Evolutionary conservation across 2,888 invertebrate species (phyloP), one percentile per base, ranked within the genome.

Genomic region (Pandemis cinnamomeana): DNA sequence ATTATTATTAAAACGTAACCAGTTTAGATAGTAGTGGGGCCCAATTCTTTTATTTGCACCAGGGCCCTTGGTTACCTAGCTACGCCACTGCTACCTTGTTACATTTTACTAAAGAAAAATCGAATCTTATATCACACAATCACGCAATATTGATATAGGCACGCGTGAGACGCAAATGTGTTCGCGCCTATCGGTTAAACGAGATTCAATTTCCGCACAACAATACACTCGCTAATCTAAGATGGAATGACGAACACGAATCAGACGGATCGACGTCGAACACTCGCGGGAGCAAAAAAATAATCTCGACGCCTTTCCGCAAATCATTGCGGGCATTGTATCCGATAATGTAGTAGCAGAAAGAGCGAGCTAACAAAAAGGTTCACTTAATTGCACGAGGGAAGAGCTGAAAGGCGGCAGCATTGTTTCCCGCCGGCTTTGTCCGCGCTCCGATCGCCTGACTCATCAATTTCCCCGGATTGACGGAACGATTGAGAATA

Each of bases 281-380:
- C 72, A 81, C 86, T 82, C 85, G 80, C 80, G 86, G 82, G 87
- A 85, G 81, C 77, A 87, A 89, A 89, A 86, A 92, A 91, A 90
- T 86, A 89, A 91, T 91, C 89, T 87, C 83, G 77, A 82, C 85
- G 82, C 83, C 85, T 91, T 92, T 91, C 88, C 90, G 93, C 93
- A 93, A 94, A 89, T 94, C 93, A 94, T 90, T 86, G 85, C 86
- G 80, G 84, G 89, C 89, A 91, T 94, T 94, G 93, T 93, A 87
- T 86, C 86, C 86, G 87, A 91, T 93, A 93, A 93, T 92, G 89
- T 90, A 92, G 90, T 91, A 86, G 87, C 85, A 87, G 85, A 87
- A 88, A 89, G 84, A 87, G 84, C 87, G 83, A 80, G 80, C 83
- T 84, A 88, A 89, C 92, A 92, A 91, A 94, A 93, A 94, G 91